A percentile compares a stretch with the other conserved stretches of the same genome.
Evolutionary conservation across 64 coral and sea anemone genomes (phyloP).

Genomic region (Pachyseris speciosa): DNA sequence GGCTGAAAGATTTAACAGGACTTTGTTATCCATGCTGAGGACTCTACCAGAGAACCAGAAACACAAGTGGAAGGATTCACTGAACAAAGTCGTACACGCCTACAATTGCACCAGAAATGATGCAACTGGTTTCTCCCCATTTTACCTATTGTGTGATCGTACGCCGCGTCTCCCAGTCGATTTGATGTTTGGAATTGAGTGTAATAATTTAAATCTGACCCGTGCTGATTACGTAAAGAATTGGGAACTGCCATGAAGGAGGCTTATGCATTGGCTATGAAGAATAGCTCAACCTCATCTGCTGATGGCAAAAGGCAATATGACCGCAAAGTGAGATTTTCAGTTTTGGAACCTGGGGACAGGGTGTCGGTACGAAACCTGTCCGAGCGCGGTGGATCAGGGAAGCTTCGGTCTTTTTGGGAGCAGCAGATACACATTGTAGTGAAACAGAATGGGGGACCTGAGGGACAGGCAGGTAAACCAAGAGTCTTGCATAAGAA

Average conservation of each 20-base stretch:
- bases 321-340: constrained; percentile 29
- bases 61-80: too few species aligned
- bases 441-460: constrained; percentile 29
- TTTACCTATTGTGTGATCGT: too few species aligned
- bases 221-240: constrained; percentile 42
- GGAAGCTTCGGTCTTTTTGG: constrained; percentile 61
- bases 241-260: constrained; percentile 58
- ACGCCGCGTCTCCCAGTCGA: too few species aligned
- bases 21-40: too few species aligned
- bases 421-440: constrained; percentile 49
- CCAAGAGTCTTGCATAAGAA: constrained; percentile 46
- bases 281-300: background rate
- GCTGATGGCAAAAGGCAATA: constrained; percentile 29
- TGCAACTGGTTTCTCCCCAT: constrained; percentile 47
- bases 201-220: constrained; percentile 9
- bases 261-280: constrained; percentile 30
- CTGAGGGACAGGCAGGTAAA: background rate
- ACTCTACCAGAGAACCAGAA: too few species aligned
- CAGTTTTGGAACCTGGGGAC: constrained; percentile 50
- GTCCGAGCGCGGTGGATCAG: constrained; percentile 12
- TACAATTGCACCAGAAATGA: too few species aligned
- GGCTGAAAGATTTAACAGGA: too few species aligned
- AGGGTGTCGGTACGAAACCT: constrained; percentile 57
- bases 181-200: background rate
- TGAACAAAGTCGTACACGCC: too few species aligned